Conservation (phyloP, 30 jellyfish, hydroid and myxozoan genomes). For the Pelagia noctiluca region DNA sequence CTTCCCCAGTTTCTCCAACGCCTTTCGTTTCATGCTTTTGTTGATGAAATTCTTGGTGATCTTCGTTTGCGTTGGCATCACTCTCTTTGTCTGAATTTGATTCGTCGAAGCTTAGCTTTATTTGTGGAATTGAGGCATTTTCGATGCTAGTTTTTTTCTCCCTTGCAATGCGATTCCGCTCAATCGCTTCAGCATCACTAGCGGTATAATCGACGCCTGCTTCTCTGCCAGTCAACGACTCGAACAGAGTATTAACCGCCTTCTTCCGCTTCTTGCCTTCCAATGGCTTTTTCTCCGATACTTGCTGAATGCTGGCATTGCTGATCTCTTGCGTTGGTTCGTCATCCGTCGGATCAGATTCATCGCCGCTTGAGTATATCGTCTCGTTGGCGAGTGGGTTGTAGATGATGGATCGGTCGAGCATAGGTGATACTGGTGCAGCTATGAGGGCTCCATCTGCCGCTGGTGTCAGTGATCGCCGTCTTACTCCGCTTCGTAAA, state of each 20-base stretch:
- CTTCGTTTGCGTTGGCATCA: too few species aligned
- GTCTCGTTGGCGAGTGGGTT: constrained; percentile 14
- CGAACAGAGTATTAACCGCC: constrained; percentile 51
- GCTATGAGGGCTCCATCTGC: constrained; percentile 6
- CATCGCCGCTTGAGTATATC: constrained; percentile 8
- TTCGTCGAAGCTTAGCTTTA: not conserved
- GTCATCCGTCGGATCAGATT: constrained; percentile 9
- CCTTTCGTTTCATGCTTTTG: not conserved
- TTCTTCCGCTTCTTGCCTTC: not conserved
- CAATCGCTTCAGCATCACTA: constrained; percentile 40
- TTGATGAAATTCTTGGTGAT: too few species aligned
- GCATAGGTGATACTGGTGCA: constrained; percentile 25
- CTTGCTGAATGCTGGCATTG: constrained; percentile 34
- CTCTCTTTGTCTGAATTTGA: not conserved
- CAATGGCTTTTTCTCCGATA: too few species aligned
- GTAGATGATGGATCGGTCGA: not conserved
- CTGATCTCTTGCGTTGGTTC: constrained; percentile 47
- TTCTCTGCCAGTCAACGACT: constrained; percentile 60
- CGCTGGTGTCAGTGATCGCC: constrained; percentile 61
- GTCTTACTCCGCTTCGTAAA: constrained; percentile 64
- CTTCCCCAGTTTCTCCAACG: not conserved
- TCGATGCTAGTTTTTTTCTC: constrained; percentile 6
- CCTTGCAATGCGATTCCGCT: not conserved
- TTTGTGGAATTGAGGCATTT: not conserved
- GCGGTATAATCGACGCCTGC: constrained; percentile 57